A percentile compares a stretch with the other conserved stretches of the same genome.
phyloP scores from a whole-genome alignment of 2,113 vertebrate genomes.

The Halichoeres trimaculatus region DNA sequence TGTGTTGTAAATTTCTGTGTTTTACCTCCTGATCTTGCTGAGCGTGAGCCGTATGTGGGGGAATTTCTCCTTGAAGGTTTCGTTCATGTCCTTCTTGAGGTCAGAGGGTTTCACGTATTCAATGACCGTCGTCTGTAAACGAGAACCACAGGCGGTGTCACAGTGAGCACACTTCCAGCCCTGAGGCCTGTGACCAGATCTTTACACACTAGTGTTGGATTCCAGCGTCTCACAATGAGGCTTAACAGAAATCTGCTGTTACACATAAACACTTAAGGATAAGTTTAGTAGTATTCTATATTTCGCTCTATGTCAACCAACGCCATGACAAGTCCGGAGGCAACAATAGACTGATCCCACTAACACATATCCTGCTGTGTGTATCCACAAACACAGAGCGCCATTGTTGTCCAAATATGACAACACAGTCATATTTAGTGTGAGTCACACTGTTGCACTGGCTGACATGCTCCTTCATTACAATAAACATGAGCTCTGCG shows the following conservation, averaged over 20 bases:
- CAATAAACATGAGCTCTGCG: not conserved
- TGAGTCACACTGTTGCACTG: not conserved
- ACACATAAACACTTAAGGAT: not conserved
- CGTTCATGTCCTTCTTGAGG: conserved; percentile 99
- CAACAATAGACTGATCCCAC: conserved; percentile 1
- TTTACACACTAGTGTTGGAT: conserved; percentile 51
- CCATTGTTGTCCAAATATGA: conserved; percentile 4
- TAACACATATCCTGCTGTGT: not conserved
- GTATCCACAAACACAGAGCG: not conserved
- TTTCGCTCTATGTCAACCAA: conserved; percentile 3
- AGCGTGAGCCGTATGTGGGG: conserved; percentile 96
- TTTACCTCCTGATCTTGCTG: conserved; percentile 98
- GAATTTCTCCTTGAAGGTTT: conserved; percentile 99
- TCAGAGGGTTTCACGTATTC: conserved; percentile 99
- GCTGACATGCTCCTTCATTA: not conserved
- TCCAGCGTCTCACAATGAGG: conserved; percentile 30
- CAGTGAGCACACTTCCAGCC: conserved; percentile 17
- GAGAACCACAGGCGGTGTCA: conserved; percentile 40
- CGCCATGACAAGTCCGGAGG: not conserved
- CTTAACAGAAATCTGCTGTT: conserved; percentile 7
- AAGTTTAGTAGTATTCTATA: not conserved
- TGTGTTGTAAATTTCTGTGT: not conserved
- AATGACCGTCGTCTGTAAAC: conserved; percentile 94
- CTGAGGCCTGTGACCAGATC: conserved; percentile 24
- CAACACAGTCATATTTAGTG: not conserved